A percentile compares a stretch with the other conserved stretches of the same genome.
These are phyloP conservation scores for Myanophis thanlyinensis DNA, from an alignment of 2,113 vertebrate species.

Conservation along the genomic window DNA sequence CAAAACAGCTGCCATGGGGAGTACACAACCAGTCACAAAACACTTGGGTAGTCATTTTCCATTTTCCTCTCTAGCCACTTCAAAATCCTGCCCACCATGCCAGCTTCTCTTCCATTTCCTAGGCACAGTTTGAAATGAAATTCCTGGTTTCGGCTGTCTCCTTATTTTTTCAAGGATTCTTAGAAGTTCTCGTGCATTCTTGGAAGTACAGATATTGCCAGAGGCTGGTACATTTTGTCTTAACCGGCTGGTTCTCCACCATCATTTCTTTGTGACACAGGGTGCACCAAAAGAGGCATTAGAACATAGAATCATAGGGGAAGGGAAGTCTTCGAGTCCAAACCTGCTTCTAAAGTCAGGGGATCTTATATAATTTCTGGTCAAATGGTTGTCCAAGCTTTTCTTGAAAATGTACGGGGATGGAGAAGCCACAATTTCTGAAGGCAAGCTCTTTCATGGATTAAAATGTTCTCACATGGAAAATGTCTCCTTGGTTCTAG, in stretches of 20 bases:
- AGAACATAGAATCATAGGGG: neutral
- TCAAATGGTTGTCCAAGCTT: neutral
- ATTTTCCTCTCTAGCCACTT: neutral
- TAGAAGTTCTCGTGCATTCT: neutral
- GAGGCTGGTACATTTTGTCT: neutral
- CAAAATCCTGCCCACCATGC: neutral
- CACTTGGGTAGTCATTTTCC: neutral
- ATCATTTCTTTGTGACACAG: neutral
- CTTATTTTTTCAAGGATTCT: neutral
- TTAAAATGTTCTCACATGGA: neutral
- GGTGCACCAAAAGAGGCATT: neutral
- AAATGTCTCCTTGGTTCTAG: neutral
- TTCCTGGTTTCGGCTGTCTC: neutral
- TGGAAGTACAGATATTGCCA: neutral
- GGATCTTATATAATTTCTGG: neutral
- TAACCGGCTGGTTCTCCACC: neutral
- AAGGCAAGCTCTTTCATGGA: neutral
- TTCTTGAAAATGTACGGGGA: neutral
- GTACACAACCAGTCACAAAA: neutral
- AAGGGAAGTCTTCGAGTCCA: neutral
- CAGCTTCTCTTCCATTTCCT: neutral
- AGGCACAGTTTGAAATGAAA: neutral
- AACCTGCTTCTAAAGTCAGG: too few species aligned
- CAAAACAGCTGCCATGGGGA: neutral
- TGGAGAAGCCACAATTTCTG: neutral